These are phyloP conservation scores for Drosophila willistoni DNA, from an alignment of 1,140 invertebrate species.

Conservation along the genomic window DNA sequence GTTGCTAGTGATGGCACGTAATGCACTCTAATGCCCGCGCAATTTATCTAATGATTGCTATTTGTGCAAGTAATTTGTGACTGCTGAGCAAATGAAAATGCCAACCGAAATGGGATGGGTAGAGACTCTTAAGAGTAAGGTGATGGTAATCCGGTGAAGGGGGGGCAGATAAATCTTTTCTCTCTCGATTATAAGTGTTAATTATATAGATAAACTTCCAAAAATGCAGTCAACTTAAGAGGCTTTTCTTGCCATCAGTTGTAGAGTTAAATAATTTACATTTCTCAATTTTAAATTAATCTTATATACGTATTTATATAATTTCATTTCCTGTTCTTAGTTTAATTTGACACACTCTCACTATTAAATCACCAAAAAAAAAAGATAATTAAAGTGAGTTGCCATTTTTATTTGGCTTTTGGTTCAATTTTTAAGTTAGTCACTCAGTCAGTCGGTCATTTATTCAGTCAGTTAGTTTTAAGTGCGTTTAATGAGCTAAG, in stretches of 20 bases:
- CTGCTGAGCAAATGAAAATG: constrained; percentile 21
- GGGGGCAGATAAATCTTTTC: constrained; percentile 22
- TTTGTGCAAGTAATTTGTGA: constrained; percentile 56
- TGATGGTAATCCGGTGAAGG: not conserved
- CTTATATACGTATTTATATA: not conserved
- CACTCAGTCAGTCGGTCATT: constrained; percentile 7
- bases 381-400: constrained; percentile 1
- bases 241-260: constrained; percentile 28
- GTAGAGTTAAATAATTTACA: constrained; percentile 4
- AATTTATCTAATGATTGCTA: constrained; percentile 63
- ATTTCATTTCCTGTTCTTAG: not conserved
- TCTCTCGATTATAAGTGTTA: constrained; percentile 56
- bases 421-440: constrained; percentile 5
- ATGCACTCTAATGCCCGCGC: constrained; percentile 56
- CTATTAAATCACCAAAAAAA: not conserved
- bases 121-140: not conserved
- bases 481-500: constrained; percentile 46
- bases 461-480: not conserved
- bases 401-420: not conserved
- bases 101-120: constrained; percentile 9
- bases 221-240: constrained; percentile 21
- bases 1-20: constrained; percentile 44
- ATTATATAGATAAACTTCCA: constrained; percentile 50
- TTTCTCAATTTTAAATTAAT: not conserved
- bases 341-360: constrained; percentile 1